Evolutionary conservation across 2,797 vertebrate species (phyloP), one percentile per base, ranked within the genome.

Genomic region (Malacoctenus gilli): DNA sequence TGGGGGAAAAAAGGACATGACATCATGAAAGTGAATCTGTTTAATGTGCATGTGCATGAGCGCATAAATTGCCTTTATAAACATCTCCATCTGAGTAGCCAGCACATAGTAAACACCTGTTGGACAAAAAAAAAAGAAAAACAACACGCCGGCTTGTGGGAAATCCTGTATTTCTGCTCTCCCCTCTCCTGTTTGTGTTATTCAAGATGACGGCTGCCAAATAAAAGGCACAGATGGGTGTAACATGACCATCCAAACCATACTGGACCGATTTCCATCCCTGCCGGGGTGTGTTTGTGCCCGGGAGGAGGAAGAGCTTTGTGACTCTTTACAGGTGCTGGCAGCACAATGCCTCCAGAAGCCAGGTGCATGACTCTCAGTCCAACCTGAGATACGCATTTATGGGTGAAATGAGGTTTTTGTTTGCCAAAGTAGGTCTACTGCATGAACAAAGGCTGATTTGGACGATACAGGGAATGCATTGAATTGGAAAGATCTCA

Each of bases 261-360:
- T 93, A 55, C 48, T 89, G 64, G 77, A 90, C 0, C 71, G 67
- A 36, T 91, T 91, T 48, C 88, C 90, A 13, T 84, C 84, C 9
- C 84, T 94, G 81, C 89, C 46, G 78, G 84, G 77, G 7, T 96
- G 95, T 72, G 57, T 90, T 71, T 96, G 94, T 55, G 44, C 56
- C 42, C 86, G 86, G 67, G 82, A 91, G 5, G 47, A 87, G 65
- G 74, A n/a, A n/a, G n/a, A 75, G 63, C 75, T 83, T 5, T 96
- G 94, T 65, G 89, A 57, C 41, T 60, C 87, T 63, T 83, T 84
- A 25, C 84, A 81, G 64, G 66, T 85, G 10, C 70, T 94, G 56
- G 87, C 74, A 9, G 79, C 89, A 84, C 74, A 85, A 56, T 95
- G 95, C 70, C 42, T 30, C 22, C 67, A 43, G 37, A 69, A 35